These are phyloP conservation scores for Helicoverpa armigera DNA, from an alignment of 1,140 invertebrate genomes.

Conservation along the genomic window DNA sequence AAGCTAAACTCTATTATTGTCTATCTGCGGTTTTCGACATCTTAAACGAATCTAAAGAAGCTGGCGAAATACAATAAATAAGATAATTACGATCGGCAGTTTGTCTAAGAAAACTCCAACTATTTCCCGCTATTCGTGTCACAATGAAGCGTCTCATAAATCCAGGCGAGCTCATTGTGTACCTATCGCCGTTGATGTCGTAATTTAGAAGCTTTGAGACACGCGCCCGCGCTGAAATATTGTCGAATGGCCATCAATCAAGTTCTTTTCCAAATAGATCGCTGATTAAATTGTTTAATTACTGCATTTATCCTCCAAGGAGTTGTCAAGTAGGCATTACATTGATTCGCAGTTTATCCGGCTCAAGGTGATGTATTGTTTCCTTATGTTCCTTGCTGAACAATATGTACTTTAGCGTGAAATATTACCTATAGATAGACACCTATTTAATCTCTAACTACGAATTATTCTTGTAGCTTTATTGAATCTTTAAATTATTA, in stretches of 20 bases:
- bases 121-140: conserved; percentile 41
- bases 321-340: conserved; percentile 55
- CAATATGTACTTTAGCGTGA: background rate
- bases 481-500: no score
- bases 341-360: conserved; percentile 29
- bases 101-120: conserved; percentile 39
- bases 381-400: conserved; percentile 7
- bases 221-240: conserved; percentile 70
- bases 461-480: no score
- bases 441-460: no score
- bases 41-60: background rate
- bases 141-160: conserved; percentile 58
- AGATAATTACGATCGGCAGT: conserved; percentile 37
- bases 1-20: background rate
- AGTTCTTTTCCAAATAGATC: conserved; percentile 73
- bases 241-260: conserved; percentile 75
- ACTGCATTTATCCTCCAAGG: conserved; percentile 66
- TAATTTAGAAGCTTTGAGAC: conserved; percentile 65
- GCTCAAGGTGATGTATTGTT: conserved; percentile 28
- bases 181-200: conserved; percentile 69
- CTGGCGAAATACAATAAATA: background rate
- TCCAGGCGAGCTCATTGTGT: conserved; percentile 64
- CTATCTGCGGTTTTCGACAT: background rate
- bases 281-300: conserved; percentile 77
- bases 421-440: background rate